Evolutionary conservation across 2,797 vertebrate genomes (phyloP).

Genomic region (Limnodromus scolopaceus): DNA sequence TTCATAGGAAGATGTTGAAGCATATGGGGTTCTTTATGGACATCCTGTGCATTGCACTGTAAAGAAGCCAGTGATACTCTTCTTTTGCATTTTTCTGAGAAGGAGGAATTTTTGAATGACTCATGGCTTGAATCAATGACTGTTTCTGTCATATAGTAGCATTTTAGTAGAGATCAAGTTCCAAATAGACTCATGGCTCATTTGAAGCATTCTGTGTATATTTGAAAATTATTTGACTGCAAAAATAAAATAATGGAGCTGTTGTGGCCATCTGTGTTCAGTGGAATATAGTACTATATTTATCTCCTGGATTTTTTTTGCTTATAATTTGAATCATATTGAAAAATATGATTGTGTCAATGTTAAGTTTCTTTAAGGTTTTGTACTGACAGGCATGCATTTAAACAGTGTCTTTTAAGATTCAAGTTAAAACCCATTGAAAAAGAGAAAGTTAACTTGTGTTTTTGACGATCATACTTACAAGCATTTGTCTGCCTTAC

Average conservation of each 20-base stretch:
- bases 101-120: neutral
- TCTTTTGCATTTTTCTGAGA: neutral
- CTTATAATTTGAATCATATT: neutral
- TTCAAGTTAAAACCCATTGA: too few relatives aligned
- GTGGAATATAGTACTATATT: neutral
- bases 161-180: neutral
- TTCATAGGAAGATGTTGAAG: conserved; percentile 10
- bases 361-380: neutral
- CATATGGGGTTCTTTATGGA: neutral
- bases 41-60: neutral
- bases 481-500: neutral
- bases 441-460: too few relatives aligned
- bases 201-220: neutral
- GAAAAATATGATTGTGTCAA: neutral
- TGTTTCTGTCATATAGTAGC: neutral
- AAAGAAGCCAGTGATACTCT: neutral
- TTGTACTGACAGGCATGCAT: neutral
- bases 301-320: neutral
- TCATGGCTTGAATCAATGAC: conserved; percentile 6
- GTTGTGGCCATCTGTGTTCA: neutral
- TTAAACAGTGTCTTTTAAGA: neutral
- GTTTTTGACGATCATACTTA: neutral
- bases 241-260: neutral
- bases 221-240: neutral
- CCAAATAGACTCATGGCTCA: neutral